Conservation (phyloP, 2,113 vertebrate genomes). For the Lasiurus borealis region DNA sequence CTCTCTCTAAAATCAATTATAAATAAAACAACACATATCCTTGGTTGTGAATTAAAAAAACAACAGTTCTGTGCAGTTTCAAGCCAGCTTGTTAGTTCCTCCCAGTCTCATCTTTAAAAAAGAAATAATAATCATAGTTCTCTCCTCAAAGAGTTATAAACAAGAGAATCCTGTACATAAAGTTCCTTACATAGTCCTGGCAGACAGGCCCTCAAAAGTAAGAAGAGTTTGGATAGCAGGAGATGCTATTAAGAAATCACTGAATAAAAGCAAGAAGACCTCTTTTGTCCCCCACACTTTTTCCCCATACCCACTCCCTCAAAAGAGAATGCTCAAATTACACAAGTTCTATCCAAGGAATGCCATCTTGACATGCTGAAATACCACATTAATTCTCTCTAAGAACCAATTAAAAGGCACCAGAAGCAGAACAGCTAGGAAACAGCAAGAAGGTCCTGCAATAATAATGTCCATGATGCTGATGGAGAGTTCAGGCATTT, state of each 20-base stretch:
- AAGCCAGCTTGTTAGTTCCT: background rate
- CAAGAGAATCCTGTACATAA: background rate
- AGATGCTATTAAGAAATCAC: background rate
- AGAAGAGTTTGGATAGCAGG: background rate
- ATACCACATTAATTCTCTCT: background rate
- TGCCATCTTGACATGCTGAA: background rate
- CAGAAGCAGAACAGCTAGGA: background rate
- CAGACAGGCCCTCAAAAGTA: background rate
- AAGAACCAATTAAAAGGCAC: background rate
- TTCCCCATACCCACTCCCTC: background rate
- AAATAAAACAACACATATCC: background rate
- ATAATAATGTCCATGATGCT: background rate
- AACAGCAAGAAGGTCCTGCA: background rate
- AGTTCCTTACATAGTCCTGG: background rate
- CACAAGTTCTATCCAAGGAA: background rate
- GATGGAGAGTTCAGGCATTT: background rate
- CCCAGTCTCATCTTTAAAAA: background rate
- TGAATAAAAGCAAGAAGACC: background rate
- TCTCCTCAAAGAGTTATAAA: slow-evolving; percentile 12
- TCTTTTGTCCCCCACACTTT: background rate
- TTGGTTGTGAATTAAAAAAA: background rate
- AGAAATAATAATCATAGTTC: background rate
- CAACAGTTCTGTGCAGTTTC: background rate
- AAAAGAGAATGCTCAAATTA: background rate
- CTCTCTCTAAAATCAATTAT: background rate